Evolutionary conservation across 2,888 invertebrate genomes (phyloP).

Genomic region (Bimastos eiseni): DNA sequence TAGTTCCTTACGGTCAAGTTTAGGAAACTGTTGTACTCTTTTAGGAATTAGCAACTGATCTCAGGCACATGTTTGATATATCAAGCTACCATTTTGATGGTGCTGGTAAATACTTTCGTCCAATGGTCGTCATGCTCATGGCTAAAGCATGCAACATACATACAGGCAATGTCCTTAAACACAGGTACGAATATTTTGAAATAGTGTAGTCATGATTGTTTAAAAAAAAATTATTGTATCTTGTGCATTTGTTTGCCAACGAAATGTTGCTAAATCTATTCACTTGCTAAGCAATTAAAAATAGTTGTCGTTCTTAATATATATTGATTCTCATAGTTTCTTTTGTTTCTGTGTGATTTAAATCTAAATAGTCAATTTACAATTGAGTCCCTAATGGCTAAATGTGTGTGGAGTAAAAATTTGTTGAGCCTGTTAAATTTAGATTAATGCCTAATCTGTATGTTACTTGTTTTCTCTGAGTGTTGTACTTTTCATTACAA

Average conservation of each 20-base stretch:
- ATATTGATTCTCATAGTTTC: too few relatives aligned
- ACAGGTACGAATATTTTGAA: not conserved
- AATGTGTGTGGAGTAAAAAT: not conserved
- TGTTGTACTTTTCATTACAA: not conserved
- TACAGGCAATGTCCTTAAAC: slow-evolving; percentile 19
- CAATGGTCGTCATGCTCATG: slow-evolving; percentile 91
- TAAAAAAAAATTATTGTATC: too few relatives aligned
- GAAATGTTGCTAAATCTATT: too few relatives aligned
- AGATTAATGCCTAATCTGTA: not conserved
- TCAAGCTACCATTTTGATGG: slow-evolving; percentile 97
- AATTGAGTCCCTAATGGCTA: not conserved
- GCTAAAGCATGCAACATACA: slow-evolving; percentile 73
- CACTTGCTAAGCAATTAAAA: too few relatives aligned
- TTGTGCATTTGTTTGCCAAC: too few relatives aligned
- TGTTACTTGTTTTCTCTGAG: not conserved
- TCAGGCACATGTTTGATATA: slow-evolving; percentile 79
- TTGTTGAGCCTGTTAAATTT: not conserved
- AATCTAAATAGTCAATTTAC: not conserved
- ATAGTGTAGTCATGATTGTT: too few relatives aligned
- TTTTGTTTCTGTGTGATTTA: too few relatives aligned
- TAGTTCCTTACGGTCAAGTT: not conserved
- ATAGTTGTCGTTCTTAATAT: too few relatives aligned
- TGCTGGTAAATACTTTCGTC: slow-evolving; percentile 93
- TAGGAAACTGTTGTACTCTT: not conserved
- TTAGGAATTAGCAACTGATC: slow-evolving; percentile 30